Evolutionary conservation across 2,888 invertebrate species (phyloP).

Genomic region (Stegana nigrithorax): DNA sequence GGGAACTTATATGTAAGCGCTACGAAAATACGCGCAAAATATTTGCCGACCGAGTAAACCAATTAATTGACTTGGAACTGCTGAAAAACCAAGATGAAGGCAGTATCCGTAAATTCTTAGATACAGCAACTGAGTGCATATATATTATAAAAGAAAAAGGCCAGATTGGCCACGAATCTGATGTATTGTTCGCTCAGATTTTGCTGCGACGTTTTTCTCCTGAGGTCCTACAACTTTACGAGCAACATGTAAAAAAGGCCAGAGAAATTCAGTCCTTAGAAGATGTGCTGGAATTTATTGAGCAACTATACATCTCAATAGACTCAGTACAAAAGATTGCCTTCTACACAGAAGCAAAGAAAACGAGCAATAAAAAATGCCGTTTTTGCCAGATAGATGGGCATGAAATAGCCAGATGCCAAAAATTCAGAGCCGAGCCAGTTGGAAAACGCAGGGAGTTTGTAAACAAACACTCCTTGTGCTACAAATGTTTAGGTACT

Average conservation of each 20-base stretch:
- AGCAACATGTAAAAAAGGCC: too few species aligned
- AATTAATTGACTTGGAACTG: background rate
- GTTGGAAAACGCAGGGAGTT: too few species aligned
- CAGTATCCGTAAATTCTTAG: background rate
- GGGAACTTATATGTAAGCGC: constrained; percentile 9
- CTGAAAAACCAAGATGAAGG: background rate
- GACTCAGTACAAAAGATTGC: too few species aligned
- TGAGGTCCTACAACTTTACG: too few species aligned
- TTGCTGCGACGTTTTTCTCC: background rate
- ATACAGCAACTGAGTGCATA: background rate
- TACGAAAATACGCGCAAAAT: background rate
- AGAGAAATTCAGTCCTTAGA: too few species aligned
- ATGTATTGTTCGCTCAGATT: background rate
- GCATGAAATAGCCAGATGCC: too few species aligned
- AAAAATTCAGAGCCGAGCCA: too few species aligned
- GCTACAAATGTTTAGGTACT: background rate
- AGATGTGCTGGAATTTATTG: too few species aligned
- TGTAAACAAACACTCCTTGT: background rate
- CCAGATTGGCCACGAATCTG: background rate
- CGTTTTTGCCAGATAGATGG: too few species aligned
- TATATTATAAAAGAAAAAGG: background rate
- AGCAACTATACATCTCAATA: too few species aligned
- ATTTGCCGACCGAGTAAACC: background rate
- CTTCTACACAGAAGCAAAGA: background rate
- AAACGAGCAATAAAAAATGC: background rate